These are phyloP conservation scores for Polietes domitor DNA, from an alignment of 2,888 invertebrate genomes.

Conservation along the genomic window DNA sequence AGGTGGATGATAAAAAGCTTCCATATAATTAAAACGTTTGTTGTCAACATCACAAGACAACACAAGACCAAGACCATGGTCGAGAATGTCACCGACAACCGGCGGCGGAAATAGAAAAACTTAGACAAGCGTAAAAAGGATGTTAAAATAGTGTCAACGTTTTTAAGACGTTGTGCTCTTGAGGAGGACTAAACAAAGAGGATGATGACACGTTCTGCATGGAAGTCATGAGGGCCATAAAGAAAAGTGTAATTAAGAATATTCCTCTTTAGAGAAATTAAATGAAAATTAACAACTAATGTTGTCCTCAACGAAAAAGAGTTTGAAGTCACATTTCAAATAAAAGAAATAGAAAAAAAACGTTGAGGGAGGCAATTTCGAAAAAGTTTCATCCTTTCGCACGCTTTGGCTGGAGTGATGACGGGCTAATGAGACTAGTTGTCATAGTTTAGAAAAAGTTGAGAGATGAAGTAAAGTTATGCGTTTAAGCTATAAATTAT, in stretches of 20 bases:
- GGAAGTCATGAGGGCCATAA: not conserved
- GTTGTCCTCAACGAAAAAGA: not conserved
- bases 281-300: not conserved
- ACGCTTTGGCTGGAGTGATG: not conserved
- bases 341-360: not conserved
- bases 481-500: no score
- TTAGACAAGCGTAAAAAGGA: slow-evolving; percentile 5
- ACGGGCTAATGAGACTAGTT: not conserved
- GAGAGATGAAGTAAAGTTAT: no score
- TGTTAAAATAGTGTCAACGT: slow-evolving; percentile 1
- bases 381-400: not conserved
- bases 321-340: not conserved
- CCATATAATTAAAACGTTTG: slow-evolving; percentile 5
- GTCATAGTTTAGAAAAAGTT: not conserved
- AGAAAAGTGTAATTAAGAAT: not conserved
- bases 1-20: not conserved
- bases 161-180: not conserved
- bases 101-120: not conserved
- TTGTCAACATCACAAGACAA: not conserved
- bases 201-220: not conserved
- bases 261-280: not conserved
- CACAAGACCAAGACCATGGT: not conserved
- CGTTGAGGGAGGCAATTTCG: not conserved
- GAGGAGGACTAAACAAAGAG: not conserved
- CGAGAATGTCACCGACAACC: slow-evolving; percentile 1